phyloP scores from a whole-genome alignment of 2,113 vertebrate species.

The Hiodon tergisus region DNA sequence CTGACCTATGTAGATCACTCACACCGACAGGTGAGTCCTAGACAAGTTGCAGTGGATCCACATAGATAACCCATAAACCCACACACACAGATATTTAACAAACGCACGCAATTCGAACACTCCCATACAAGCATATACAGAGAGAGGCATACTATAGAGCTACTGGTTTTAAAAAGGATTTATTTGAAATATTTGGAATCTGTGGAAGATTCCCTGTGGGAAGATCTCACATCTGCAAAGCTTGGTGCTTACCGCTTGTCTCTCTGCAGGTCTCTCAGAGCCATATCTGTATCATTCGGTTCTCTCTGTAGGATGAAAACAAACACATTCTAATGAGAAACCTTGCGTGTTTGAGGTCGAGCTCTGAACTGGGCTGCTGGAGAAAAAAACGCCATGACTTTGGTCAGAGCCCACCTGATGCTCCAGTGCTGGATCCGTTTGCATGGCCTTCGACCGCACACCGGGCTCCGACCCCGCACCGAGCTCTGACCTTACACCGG shows the following conservation, averaged over 20 bases:
- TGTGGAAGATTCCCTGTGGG: too few relatives aligned
- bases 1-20: not conserved
- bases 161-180: not conserved
- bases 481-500: not conserved
- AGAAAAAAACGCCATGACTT: not conserved
- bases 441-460: conserved; percentile 44
- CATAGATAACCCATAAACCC: not conserved
- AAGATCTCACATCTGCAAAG: not conserved
- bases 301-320: conserved; percentile 30
- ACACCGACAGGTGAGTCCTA: not conserved
- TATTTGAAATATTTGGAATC: too few relatives aligned
- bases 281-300: conserved; percentile 30
- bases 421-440: conserved; percentile 34
- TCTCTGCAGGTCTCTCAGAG: conserved; percentile 54
- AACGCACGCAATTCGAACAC: not conserved
- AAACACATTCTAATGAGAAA: not conserved
- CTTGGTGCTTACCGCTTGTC: conserved; percentile 52
- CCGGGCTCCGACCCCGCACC: not conserved
- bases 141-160: not conserved
- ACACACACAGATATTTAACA: not conserved
- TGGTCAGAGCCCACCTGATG: conserved; percentile 40
- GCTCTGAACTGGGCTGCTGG: not conserved
- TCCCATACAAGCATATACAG: not conserved
- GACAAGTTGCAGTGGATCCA: too few relatives aligned
- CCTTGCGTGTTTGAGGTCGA: not conserved